Percentiles rank a stretch among this genome's conserved stretches.
Conservation (phyloP, 2,888 invertebrate genomes). For the Suillia variegata region DNA sequence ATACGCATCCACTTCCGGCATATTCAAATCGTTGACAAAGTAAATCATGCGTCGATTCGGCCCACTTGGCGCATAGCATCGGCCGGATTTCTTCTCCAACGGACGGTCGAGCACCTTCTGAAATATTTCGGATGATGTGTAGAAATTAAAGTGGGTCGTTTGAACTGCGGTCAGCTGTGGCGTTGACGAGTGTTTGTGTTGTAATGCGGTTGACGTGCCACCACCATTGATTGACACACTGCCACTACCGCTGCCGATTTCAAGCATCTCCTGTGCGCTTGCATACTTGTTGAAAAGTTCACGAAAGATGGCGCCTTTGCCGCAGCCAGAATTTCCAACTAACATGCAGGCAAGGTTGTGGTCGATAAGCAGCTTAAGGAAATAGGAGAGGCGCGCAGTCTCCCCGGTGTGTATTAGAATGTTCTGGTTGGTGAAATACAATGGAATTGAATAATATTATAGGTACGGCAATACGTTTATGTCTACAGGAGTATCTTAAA, state of each 20-base stretch:
- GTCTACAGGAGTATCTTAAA: too few relatives aligned
- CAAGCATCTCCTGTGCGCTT: conserved; percentile 40
- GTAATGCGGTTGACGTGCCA: conserved; percentile 8
- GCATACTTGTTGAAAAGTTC: conserved; percentile 65
- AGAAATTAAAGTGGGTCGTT: conserved; percentile 76
- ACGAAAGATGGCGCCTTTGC: conserved; percentile 88
- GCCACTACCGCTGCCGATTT: conserved; percentile 72
- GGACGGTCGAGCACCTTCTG: conserved; percentile 89
- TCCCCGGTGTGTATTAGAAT: conserved; percentile 87
- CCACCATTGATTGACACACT: conserved; percentile 61
- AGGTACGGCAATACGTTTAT: too few relatives aligned
- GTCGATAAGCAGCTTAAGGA: conserved; percentile 82
- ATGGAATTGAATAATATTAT: not conserved
- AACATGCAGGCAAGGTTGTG: conserved; percentile 87
- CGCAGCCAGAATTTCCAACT: conserved; percentile 87
- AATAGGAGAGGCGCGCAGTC: conserved; percentile 84
- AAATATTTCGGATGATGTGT: conserved; percentile 90
- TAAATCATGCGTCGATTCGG: conserved; percentile 78
- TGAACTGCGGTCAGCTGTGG: conserved; percentile 46
- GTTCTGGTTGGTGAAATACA: conserved; percentile 63
- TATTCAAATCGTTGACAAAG: conserved; percentile 95
- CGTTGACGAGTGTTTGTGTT: conserved; percentile 57
- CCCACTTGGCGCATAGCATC: conserved; percentile 91
- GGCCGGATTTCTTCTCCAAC: conserved; percentile 92
- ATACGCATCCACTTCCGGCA: conserved; percentile 95